A percentile compares a stretch with the other conserved stretches of the same genome.
Evolutionary conservation across 2,797 vertebrate genomes (phyloP).

Genomic region (Glossophaga mutica): DNA sequence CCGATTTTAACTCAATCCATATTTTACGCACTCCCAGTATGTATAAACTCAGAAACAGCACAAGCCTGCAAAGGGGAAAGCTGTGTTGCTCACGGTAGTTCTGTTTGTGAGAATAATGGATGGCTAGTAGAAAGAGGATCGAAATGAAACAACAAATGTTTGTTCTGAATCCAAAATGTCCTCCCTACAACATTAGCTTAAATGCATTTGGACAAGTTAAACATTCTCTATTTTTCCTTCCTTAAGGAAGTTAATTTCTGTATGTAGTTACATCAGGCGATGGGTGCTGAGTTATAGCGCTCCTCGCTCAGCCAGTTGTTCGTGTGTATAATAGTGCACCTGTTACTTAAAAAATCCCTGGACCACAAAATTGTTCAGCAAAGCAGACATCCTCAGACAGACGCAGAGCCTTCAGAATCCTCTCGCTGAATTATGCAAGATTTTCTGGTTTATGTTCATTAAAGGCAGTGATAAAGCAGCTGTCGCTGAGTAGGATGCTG

Average conservation of each 20-base stretch:
- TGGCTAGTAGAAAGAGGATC: neutral
- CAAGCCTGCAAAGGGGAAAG: neutral
- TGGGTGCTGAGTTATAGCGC: neutral
- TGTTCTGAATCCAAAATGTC: constrained; percentile 35
- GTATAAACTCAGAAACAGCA: neutral
- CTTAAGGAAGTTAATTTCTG: constrained; percentile 51
- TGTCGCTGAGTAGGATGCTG: constrained; percentile 60
- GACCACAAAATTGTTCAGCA: constrained; percentile 64
- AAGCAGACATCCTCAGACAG: constrained; percentile 63
- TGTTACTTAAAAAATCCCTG: constrained; percentile 80
- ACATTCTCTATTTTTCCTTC: constrained; percentile 8
- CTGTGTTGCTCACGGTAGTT: neutral
- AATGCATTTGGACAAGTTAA: constrained; percentile 48
- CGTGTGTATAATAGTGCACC: constrained; percentile 76
- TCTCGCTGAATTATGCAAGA: constrained; percentile 75
- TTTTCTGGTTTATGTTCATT: constrained; percentile 77
- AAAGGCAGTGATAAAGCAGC: constrained; percentile 79
- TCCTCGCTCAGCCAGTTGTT: constrained; percentile 71
- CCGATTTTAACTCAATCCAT: neutral
- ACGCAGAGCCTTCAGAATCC: constrained; percentile 65
- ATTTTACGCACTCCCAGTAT: neutral
- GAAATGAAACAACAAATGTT: neutral
- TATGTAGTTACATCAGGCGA: neutral
- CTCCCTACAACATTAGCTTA: constrained; percentile 23
- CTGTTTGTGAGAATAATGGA: constrained; percentile 29